Base-by-base conservation (phyloP, 2,113 vertebrate species). In the Paralichthys olivaceus region DNA sequence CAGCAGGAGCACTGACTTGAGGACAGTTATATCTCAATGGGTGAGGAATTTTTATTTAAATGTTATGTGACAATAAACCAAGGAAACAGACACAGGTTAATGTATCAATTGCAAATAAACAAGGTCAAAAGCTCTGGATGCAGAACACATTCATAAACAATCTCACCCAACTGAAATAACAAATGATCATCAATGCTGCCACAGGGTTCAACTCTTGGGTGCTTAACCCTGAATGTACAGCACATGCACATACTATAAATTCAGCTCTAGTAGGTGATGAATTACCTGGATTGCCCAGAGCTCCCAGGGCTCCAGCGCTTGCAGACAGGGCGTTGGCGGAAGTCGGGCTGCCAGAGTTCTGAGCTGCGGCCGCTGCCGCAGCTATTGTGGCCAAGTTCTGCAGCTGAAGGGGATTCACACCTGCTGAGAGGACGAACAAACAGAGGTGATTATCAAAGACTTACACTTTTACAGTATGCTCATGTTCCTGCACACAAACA, bases 301-400 rank as follows among this genome's bases (percentile, higher is more conserved):
- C 96, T 91, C 96, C 96, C 81, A 98, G 95, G 80, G 96, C 96
- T 77, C 94, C 96, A 77, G 94, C 95, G 69, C 93, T 96, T 91
- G 96, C 93, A 78, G 96, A 95, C 75, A 98, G 94, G 85, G 95
- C 95, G 75, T 94, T 96, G 94, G 95, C 93, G 86, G 96, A 96
- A 90, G 94, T 95, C 76, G 95, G 96, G 81, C 95, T 96, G 90
- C 94, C 96, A 93, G 97, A 96, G 93, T 94, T 96, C 90, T 98
- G 97, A 59, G 96, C 97, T 61, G 97, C 96, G 40, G 97, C 97
- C 0, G 96, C 97, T 12, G 97, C 97, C 0, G 97, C 97, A 64
- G 97, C 97, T 93, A 98, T 86, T 29, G 97, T 97, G 79, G 97
- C 97, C 95, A 98, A 92, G 89, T 98, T 98, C 95, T 98, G 97